Base-by-base conservation (phyloP, 2,113 vertebrate genomes). In the Arvicanthis niloticus region DNA sequence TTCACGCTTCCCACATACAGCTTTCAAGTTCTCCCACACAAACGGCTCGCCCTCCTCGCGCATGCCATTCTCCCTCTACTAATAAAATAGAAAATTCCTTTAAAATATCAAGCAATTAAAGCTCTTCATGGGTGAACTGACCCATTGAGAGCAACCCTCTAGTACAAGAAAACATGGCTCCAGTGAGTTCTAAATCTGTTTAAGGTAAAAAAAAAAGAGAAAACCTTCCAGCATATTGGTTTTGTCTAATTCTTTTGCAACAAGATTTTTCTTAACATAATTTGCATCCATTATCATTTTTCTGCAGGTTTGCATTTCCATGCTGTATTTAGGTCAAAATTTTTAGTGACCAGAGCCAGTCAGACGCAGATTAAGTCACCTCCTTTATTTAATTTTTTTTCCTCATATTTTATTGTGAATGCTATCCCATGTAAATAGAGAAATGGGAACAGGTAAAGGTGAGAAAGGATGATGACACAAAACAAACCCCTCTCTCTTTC, bases 401-500 rank as follows among this genome's bases (percentile, higher is more conserved):
- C 77, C 62, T 72, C 45, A 21, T 62, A 91, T 96, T 97, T 88
- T 80, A 62, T 12, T 95, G 95, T 91, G 96, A 97, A 93, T 92
- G 13, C 0, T 94, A 68, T 95, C 98, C 85, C 75, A 80, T 70
- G 95, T 95, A 92, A 91, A 94, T 24, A 96, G 96, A 97, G 96
- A 98, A 98, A 2, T 0, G 17, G 73, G 31, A 48, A 84, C 68
- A n/a, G 91, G 80, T 89, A n/a, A 81, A 95, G 90, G 58, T 72
- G 91, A 97, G 96, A 91, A 84, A 76, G 77, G 48, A 73, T 48
- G 60, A 31, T 1, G 2, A 34, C 37, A 60, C 65, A 88, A 91
- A 89, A 95, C 91, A 96, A 94, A 96, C 60, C 77, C 97, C 96
- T 95, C 92, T 94, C 89, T 96, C 96, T 95, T 89, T 98, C 92